A percentile compares a stretch with the other conserved stretches of the same genome.
phyloP scores from a whole-genome alignment of 2,797 vertebrate species.

The Fratercula arctica region DNA sequence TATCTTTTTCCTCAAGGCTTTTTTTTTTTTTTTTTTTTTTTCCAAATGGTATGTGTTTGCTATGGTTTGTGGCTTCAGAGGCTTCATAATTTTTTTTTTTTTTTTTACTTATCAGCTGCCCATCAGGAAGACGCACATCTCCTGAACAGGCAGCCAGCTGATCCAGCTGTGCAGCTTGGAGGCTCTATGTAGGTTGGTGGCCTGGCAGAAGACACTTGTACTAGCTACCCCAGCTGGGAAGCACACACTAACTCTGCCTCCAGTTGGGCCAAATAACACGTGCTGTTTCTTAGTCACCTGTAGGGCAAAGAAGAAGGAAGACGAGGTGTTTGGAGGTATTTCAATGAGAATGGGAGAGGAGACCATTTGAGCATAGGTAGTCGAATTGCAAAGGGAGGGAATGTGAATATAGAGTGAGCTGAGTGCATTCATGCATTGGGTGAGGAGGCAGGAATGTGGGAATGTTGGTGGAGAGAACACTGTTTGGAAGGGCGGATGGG shows the following conservation, averaged over 20 bases:
- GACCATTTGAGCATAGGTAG: not conserved
- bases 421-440: not conserved
- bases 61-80: not conserved
- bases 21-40: not conserved
- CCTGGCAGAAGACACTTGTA: not conserved
- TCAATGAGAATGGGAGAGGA: not conserved
- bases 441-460: not conserved
- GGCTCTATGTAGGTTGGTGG: not conserved
- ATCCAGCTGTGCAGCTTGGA: not conserved
- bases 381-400: not conserved
- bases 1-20: not conserved
- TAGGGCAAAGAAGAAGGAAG: not conserved
- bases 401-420: not conserved
- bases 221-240: not conserved
- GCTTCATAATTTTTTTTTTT: not conserved
- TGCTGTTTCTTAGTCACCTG: not conserved
- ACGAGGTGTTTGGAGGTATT: not conserved
- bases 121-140: fast-evolving
- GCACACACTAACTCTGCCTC: fast-evolving
- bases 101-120: not conserved
- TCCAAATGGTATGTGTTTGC: not conserved
- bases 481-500: not conserved
- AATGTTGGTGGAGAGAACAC: not conserved
- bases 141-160: not conserved
- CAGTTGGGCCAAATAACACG: not conserved